Evolutionary conservation across 2,113 vertebrate genomes (phyloP), one percentile per base, ranked within the genome.

Genomic region (Uria lomvia): DNA sequence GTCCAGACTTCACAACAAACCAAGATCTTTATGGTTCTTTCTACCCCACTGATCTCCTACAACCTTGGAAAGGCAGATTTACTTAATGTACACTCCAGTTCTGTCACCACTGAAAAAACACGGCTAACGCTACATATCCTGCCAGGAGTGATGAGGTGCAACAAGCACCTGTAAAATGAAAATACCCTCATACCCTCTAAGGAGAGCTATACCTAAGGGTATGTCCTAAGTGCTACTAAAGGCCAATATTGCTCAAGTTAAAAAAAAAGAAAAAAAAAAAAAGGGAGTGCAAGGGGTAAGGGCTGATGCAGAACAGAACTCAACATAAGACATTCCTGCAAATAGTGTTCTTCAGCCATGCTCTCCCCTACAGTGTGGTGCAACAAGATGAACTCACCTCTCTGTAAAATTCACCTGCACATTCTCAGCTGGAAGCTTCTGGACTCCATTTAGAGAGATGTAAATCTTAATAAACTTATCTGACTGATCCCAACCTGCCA

Each of bases 401-500:
- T 99, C 99, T 94, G 98, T 99, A 92, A 99, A 99, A 85, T 95
- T 98, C 93, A 99, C 98, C 81, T 99, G 98, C 60, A 99, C 98
- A 11, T 99, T 99, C 93, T 99, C 99, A 89, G 97, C 49, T 49
- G 99, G 97, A 87, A 99, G 98, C 75, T 98, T 98, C 93, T 99
- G 99, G 56, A 99, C 99, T 88, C 98, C 98, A 96, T 97, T 98
- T 96, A 99, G 96, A 34, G 99, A 99, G 65, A 99, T 97, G 88
- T 99, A 99, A 87, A 99, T 99, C 98, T 99, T 99, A 95, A 99
- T 98, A 98, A 99, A 99, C 77, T 99, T 99, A 49, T 99, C 99
- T 20, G 99, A 99, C 87, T 99, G 99, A 98, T 99, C 99, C 99
- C 99, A 99, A 27, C 98, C 99, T 99, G 96, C n/a, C 96, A 89